Conservation (phyloP, 2,888 invertebrate genomes). For the Orgyia antiqua region DNA sequence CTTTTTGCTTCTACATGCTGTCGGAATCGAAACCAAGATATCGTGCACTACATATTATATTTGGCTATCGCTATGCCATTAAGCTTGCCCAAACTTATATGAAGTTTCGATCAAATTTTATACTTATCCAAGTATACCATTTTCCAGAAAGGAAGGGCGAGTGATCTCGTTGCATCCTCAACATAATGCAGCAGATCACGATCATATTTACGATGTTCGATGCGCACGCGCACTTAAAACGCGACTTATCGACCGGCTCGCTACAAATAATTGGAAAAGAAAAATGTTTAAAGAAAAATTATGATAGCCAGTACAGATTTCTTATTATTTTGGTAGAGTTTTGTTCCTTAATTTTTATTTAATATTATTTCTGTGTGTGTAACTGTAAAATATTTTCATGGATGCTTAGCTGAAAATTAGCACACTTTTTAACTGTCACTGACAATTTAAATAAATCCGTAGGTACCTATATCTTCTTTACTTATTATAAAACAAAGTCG, state of each 20-base stretch:
- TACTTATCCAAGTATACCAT: slow-evolving; percentile 19
- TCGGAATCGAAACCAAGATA: too few relatives aligned
- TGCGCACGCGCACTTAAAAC: slow-evolving; percentile 29
- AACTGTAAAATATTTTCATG: too few relatives aligned
- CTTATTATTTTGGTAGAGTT: neutral
- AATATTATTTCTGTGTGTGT: too few relatives aligned
- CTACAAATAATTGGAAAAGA: slow-evolving; percentile 35
- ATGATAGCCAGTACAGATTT: slow-evolving; percentile 1
- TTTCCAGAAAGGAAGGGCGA: slow-evolving; percentile 24
- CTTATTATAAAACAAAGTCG: too few relatives aligned
- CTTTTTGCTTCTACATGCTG: too few relatives aligned
- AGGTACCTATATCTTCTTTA: too few relatives aligned
- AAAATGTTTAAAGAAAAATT: slow-evolving; percentile 17
- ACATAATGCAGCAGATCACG: slow-evolving; percentile 52
- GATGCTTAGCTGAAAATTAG: too few relatives aligned
- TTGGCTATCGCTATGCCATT: neutral
- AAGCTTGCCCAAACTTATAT: too few relatives aligned
- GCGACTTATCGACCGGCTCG: slow-evolving; percentile 31
- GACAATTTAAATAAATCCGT: too few relatives aligned
- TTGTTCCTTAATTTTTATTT: too few relatives aligned
- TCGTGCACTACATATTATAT: neutral
- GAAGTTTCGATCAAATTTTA: too few relatives aligned
- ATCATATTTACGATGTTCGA: slow-evolving; percentile 56
- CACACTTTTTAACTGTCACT: too few relatives aligned
- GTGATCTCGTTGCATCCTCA: slow-evolving; percentile 41